Percentiles rank a stretch among this genome's conserved stretches.
phyloP scores from a whole-genome alignment of 1,140 invertebrate genomes.

The Amphibalanus amphitrite region DNA sequence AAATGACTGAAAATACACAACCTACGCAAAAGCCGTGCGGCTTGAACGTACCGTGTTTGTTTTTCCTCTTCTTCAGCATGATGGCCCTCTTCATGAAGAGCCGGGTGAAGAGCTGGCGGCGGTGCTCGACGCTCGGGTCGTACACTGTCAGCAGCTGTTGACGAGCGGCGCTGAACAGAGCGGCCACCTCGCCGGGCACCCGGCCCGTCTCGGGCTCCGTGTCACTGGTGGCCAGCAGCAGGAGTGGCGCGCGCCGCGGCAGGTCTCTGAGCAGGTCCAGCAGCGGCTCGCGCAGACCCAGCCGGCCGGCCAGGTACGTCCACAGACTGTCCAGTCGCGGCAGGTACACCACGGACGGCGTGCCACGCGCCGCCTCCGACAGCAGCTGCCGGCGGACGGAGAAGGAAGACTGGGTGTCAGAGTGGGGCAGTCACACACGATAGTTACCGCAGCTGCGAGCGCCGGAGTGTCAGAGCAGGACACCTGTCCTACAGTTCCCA shows the following conservation, averaged over 20 bases:
- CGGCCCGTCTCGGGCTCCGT: slow-evolving; percentile 12
- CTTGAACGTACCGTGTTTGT: not conserved
- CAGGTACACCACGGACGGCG: slow-evolving; percentile 58
- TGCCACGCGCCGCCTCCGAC: slow-evolving; percentile 50
- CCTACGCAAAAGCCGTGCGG: no score
- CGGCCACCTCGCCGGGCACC: slow-evolving; percentile 20
- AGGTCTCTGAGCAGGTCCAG: slow-evolving; percentile 42
- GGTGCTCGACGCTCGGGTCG: slow-evolving; percentile 38
- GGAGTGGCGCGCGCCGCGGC: slow-evolving; percentile 45
- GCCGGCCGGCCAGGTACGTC: slow-evolving; percentile 43
- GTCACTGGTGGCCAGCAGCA: slow-evolving; percentile 54
- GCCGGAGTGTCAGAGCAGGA: no score
- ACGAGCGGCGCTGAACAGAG: slow-evolving; percentile 17
- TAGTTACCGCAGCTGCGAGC: no score
- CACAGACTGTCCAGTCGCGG: slow-evolving; percentile 56
- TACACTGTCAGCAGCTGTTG: slow-evolving; percentile 27
- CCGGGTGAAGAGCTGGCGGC: slow-evolving; percentile 48
- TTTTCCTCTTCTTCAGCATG: slow-evolving; percentile 16
- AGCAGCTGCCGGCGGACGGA: slow-evolving; percentile 40
- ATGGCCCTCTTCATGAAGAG: slow-evolving; percentile 29
- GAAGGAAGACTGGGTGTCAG: not conserved
- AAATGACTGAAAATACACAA: no score
- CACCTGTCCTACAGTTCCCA: no score
- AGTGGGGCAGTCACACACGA: not conserved
- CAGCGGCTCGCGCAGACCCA: slow-evolving; percentile 47